These are phyloP conservation scores for Choristoneura fumiferana DNA, from an alignment of 1,140 invertebrate species.

Conservation along the genomic window DNA sequence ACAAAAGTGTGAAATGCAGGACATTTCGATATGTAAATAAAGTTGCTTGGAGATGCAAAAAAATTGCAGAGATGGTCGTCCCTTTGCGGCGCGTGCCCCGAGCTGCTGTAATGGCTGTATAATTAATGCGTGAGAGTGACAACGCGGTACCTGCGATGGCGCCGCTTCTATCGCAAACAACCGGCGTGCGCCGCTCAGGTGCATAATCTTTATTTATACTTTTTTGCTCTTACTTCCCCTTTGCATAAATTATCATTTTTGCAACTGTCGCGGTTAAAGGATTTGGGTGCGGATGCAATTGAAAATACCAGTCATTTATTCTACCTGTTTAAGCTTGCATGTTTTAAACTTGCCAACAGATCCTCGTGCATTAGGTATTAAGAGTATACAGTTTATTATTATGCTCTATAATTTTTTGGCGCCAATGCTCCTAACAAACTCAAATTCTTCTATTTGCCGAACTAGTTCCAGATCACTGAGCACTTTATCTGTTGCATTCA, in stretches of 20 bases:
- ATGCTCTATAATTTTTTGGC: constrained; percentile 1
- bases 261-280: constrained; percentile 40
- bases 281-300: constrained; percentile 20
- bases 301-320: not conserved
- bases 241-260: constrained; percentile 73
- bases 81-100: constrained; percentile 46
- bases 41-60: constrained; percentile 34
- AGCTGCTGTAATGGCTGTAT: constrained; percentile 43
- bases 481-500: constrained; percentile 61
- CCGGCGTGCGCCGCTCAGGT: constrained; percentile 63
- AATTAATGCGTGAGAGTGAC: constrained; percentile 66
- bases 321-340: not conserved
- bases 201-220: constrained; percentile 72
- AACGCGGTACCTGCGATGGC: constrained; percentile 30
- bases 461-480: constrained; percentile 66
- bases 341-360: too few species aligned
- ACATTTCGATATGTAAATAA: constrained; percentile 49
- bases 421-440: constrained; percentile 22
- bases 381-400: too few species aligned
- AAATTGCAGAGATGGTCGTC: constrained; percentile 35
- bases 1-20: constrained; percentile 18
- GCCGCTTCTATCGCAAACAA: constrained; percentile 52
- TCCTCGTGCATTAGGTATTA: too few species aligned
- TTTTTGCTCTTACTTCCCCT: constrained; percentile 72
- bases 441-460: constrained; percentile 48